These are phyloP conservation scores for Eledone cirrhosa DNA, from an alignment of 2,888 invertebrate genomes.

Conservation along the genomic window DNA sequence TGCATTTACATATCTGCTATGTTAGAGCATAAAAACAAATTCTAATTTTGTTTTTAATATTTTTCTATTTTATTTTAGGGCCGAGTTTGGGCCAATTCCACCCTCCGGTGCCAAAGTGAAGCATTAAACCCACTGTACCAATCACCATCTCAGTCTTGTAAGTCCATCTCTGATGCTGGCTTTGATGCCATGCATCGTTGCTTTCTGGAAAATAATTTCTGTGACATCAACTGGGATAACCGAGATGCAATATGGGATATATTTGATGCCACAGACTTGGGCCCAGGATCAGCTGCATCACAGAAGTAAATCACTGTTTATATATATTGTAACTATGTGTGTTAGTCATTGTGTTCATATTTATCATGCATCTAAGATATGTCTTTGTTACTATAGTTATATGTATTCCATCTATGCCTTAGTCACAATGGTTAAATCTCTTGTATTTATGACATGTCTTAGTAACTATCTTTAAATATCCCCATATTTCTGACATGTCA, in stretches of 20 bases:
- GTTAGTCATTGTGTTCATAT: too few relatives aligned
- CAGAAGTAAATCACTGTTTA: not conserved
- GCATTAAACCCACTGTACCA: not conserved
- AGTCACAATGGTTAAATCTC: too few relatives aligned
- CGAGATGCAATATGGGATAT: conserved; percentile 17
- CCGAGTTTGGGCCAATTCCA: conserved; percentile 11
- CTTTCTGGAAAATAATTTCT: conserved; percentile 23
- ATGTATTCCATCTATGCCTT: too few relatives aligned
- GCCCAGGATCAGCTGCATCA: not conserved
- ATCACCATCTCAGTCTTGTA: not conserved
- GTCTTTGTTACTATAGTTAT: too few relatives aligned
- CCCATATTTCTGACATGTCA: too few relatives aligned
- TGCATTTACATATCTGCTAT: too few relatives aligned
- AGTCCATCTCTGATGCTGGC: not conserved
- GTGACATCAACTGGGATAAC: conserved; percentile 22
- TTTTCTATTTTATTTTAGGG: not conserved
- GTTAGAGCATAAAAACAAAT: too few relatives aligned
- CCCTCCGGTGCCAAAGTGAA: not conserved
- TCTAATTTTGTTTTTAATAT: too few relatives aligned
- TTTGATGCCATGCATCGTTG: conserved; percentile 16
- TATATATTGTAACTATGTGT: too few relatives aligned
- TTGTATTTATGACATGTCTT: too few relatives aligned
- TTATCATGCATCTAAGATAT: too few relatives aligned
- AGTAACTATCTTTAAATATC: too few relatives aligned
- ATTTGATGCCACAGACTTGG: conserved; percentile 16